Percentiles rank a stretch among this genome's conserved stretches.
Conservation (phyloP, 2,888 invertebrate genomes). For the Dorcus parallelipipedus region DNA sequence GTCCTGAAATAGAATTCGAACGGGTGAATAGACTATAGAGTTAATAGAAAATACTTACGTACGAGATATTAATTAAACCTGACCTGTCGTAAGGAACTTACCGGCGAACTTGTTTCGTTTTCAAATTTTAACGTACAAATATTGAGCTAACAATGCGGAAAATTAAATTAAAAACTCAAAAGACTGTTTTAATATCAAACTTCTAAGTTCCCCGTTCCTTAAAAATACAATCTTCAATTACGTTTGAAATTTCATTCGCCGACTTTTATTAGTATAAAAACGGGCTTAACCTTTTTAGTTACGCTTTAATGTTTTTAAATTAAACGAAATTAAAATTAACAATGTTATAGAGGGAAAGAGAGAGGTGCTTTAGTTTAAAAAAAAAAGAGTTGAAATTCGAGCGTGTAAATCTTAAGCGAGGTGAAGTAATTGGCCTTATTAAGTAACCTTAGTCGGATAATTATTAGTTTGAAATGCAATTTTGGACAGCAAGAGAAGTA, state of each 20-base stretch:
- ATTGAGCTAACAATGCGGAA: constrained; percentile 16
- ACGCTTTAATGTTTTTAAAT: no score
- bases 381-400: no score
- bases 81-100: neutral
- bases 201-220: constrained; percentile 16
- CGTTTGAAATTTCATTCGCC: constrained; percentile 15
- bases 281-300: neutral
- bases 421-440: no score
- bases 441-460: no score
- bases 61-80: neutral
- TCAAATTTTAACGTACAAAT: constrained; percentile 1
- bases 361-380: no score
- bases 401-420: no score
- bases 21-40: no score
- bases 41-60: no score
- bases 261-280: constrained; percentile 2
- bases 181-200: constrained; percentile 21
- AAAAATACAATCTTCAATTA: constrained; percentile 19
- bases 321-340: no score
- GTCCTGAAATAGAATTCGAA: no score
- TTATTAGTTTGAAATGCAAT: no score
- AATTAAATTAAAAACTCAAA: constrained; percentile 20
- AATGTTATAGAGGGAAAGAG: no score
- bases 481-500: neutral
- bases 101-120: neutral